These are phyloP conservation scores for Xenus cinereus DNA, from an alignment of 2,113 vertebrate species.

Conservation along the genomic window DNA sequence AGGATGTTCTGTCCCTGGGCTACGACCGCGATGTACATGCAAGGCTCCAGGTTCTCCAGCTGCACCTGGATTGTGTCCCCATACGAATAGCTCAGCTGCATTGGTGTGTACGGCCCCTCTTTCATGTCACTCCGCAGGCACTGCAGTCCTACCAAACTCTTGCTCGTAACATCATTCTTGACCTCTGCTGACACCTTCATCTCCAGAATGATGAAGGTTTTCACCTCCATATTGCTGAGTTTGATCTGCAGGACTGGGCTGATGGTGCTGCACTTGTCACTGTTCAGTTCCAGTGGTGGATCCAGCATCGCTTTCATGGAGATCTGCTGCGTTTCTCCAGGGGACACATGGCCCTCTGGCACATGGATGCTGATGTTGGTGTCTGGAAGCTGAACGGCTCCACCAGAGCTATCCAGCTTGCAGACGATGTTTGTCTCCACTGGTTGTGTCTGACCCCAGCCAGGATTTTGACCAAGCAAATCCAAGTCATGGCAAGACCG, in stretches of 20 bases:
- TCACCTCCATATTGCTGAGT: slow-evolving; percentile 92
- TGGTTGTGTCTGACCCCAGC: slow-evolving; percentile 96
- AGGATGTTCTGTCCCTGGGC: slow-evolving; percentile 81
- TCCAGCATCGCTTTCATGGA: slow-evolving; percentile 92
- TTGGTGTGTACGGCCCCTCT: slow-evolving; percentile 85
- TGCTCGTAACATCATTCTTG: slow-evolving; percentile 77
- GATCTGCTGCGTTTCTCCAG: slow-evolving; percentile 90
- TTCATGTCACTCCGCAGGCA: slow-evolving; percentile 89
- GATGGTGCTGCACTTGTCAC: slow-evolving; percentile 86
- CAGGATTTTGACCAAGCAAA: slow-evolving; percentile 90
- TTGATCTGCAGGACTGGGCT: slow-evolving; percentile 95
- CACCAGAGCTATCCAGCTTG: slow-evolving; percentile 89
- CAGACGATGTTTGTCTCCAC: slow-evolving; percentile 93
- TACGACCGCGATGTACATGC: slow-evolving; percentile 89
- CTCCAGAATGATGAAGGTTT: slow-evolving; percentile 83
- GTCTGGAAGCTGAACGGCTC: slow-evolving; percentile 90
- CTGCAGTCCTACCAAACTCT: slow-evolving; percentile 78
- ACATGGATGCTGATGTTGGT: slow-evolving; percentile 88
- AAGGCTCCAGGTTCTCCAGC: slow-evolving; percentile 90
- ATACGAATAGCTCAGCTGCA: slow-evolving; percentile 79
- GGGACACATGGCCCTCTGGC: slow-evolving; percentile 87
- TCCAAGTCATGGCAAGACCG: slow-evolving; percentile 95
- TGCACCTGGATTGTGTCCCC: slow-evolving; percentile 89
- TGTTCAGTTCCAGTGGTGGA: slow-evolving; percentile 91
- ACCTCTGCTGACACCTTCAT: slow-evolving; percentile 91